Percentiles rank a stretch among this genome's conserved stretches.
Conservation (phyloP, 2,797 vertebrate species). For the Simalia tracyae region DNA sequence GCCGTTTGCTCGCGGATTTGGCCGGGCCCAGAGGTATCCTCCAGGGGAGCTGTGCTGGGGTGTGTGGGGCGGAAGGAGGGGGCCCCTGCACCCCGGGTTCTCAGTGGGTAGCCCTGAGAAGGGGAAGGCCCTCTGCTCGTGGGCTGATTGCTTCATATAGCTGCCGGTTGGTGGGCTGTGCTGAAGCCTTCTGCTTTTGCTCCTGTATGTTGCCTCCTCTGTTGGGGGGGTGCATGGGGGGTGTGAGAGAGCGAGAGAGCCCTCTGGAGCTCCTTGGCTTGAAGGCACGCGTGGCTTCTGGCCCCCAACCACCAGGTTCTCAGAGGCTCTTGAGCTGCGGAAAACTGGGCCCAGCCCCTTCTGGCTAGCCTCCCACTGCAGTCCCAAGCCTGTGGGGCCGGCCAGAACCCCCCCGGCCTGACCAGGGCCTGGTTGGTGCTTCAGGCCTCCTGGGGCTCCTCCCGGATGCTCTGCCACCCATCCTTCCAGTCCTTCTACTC, state of each 20-base stretch:
- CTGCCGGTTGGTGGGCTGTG: too few species aligned
- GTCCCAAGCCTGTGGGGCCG: neutral
- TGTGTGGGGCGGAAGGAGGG: neutral
- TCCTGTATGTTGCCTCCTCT: neutral
- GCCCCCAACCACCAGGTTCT: too few species aligned
- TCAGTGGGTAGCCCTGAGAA: neutral
- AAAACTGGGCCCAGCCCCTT: neutral
- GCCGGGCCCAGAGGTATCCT: neutral
- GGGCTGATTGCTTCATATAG: too few species aligned
- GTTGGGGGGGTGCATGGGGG: too few species aligned
- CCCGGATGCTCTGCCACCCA: neutral
- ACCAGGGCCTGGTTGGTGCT: neutral
- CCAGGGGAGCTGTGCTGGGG: too few species aligned
- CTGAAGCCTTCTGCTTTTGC: too few species aligned
- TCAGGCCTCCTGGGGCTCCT: neutral
- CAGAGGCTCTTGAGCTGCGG: neutral
- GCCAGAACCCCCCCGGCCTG: neutral
- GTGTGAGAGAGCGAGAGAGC: neutral
- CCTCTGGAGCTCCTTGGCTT: neutral
- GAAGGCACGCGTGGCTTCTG: neutral
- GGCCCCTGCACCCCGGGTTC: neutral
- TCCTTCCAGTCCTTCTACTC: neutral
- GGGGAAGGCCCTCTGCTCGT: neutral
- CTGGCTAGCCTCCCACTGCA: neutral
- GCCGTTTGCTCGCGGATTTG: accelerated